Evolutionary conservation across 2,888 invertebrate species (phyloP).

Genomic region (Leptopterna dolabrata): DNA sequence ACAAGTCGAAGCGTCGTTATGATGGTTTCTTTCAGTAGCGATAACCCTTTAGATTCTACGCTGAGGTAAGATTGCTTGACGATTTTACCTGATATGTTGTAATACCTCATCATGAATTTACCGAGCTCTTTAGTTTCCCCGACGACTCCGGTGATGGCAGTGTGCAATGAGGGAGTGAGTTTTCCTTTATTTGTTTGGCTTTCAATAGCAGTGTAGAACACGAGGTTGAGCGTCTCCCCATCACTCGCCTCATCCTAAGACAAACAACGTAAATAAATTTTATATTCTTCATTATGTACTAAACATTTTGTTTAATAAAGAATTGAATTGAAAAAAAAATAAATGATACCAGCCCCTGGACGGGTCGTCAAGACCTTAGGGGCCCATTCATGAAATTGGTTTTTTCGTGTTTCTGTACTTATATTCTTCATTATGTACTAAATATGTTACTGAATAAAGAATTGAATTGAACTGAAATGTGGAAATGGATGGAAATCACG

Average conservation of each 20-base stretch:
- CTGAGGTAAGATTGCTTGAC: slow-evolving; percentile 74
- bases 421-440: no score
- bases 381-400: no score
- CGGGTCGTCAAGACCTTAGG: no score
- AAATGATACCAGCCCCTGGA: no score
- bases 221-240: slow-evolving; percentile 72
- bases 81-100: slow-evolving; percentile 68
- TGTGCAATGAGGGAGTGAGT: slow-evolving; percentile 69
- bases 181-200: slow-evolving; percentile 72
- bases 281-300: no score
- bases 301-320: not conserved
- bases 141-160: slow-evolving; percentile 73
- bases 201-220: slow-evolving; percentile 88
- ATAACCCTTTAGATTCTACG: slow-evolving; percentile 77
- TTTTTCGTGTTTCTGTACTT: no score
- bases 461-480: no score
- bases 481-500: no score
- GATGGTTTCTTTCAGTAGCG: slow-evolving; percentile 80
- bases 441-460: no score
- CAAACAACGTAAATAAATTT: no score
- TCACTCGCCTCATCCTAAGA: slow-evolving; percentile 60
- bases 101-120: slow-evolving; percentile 76
- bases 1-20: slow-evolving; percentile 76
- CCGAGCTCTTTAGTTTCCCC: slow-evolving; percentile 85
- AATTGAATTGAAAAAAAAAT: no score